Evolutionary conservation across 2,888 invertebrate species (phyloP).

Genomic region (Chymomyza amoena): DNA sequence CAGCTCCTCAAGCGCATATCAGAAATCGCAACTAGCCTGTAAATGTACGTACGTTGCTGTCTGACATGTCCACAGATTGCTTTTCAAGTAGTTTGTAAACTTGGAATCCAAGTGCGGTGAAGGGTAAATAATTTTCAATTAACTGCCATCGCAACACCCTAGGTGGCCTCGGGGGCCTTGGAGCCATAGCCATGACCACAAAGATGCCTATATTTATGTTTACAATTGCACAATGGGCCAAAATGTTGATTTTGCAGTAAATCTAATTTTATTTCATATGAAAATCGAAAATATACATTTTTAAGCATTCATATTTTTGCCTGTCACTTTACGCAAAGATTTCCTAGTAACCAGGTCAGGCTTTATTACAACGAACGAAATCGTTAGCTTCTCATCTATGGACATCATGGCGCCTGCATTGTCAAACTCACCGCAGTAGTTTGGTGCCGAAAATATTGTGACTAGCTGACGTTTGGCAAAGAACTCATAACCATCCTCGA

Average conservation of each 20-base stretch:
- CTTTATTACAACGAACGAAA: not conserved
- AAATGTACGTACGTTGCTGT: not conserved
- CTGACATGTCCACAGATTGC: not conserved
- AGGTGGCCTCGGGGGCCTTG: not conserved
- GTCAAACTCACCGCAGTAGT: constrained; percentile 89
- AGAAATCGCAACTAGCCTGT: not conserved
- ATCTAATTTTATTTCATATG: no score
- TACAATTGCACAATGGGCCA: not conserved
- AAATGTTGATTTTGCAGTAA: no score
- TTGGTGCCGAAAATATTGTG: constrained; percentile 90
- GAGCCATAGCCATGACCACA: not conserved
- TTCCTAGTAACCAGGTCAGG: not conserved
- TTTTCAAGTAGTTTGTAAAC: not conserved
- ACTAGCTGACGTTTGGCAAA: constrained; percentile 96
- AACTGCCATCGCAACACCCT: constrained; percentile 29
- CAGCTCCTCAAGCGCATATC: not conserved
- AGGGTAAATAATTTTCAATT: constrained; percentile 63
- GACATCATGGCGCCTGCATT: constrained; percentile 96
- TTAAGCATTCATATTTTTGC: no score
- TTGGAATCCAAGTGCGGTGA: not conserved
- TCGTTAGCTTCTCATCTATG: constrained; percentile 82
- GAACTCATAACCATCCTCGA: constrained; percentile 97
- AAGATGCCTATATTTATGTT: not conserved
- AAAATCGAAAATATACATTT: no score
- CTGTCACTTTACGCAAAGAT: no score